phyloP scores from a whole-genome alignment of 64 coral and sea anemone species.

The Stichodactyla helianthus region DNA sequence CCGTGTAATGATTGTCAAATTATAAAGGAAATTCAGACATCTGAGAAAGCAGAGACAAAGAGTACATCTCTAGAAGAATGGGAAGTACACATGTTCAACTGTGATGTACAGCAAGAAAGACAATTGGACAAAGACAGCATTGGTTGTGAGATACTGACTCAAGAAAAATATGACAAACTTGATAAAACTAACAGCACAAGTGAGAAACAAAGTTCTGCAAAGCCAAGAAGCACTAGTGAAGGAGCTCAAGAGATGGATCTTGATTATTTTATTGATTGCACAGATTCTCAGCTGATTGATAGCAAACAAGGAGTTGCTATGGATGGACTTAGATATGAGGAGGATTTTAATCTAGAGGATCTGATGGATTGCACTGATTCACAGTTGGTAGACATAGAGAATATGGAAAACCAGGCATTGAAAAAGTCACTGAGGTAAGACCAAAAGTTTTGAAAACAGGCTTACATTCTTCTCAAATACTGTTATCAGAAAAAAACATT shows the following conservation, averaged over 20 bases:
- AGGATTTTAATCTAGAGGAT: slow-evolving; percentile 21
- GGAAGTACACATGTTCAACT: background rate
- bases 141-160: background rate
- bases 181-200: background rate
- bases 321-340: slow-evolving; percentile 5
- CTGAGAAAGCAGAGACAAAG: background rate
- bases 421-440: background rate
- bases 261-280: slow-evolving; percentile 43
- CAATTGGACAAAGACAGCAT: background rate
- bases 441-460: background rate
- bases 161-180: background rate
- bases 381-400: slow-evolving; percentile 36
- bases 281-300: slow-evolving; percentile 50
- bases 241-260: slow-evolving; percentile 11
- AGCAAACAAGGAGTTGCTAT: background rate
- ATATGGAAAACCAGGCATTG: background rate
- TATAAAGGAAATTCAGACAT: too few species aligned
- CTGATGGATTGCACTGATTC: slow-evolving; percentile 54
- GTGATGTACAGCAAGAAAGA: background rate
- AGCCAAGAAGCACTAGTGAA: background rate
- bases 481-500: too few species aligned
- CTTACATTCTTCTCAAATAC: too few species aligned
- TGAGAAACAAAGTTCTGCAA: background rate
- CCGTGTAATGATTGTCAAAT: background rate
- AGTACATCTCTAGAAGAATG: background rate